Evolutionary conservation across 2,113 vertebrate genomes (phyloP), one percentile per base, ranked within the genome.

Genomic region (Pterocles burchelli): DNA sequence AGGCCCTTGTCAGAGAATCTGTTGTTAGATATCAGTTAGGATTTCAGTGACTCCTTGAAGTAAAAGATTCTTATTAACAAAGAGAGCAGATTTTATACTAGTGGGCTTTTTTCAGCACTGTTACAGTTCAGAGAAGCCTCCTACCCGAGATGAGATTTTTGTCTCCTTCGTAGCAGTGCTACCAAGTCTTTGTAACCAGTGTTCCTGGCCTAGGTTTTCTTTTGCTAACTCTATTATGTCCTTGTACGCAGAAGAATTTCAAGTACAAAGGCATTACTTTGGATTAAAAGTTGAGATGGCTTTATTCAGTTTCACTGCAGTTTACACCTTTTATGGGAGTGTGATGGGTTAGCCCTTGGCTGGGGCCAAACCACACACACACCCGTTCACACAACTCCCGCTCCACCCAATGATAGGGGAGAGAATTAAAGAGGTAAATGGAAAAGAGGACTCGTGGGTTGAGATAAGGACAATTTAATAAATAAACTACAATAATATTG

Each of bases 1-100:
- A 97, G 96, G 93, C 88, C 91, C 95, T 96, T 98, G 96, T 98
- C 94, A 97, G 83, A 79, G 88, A 97, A 90, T 97, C 86, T 96
- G 78, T 95, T 97, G 90, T 82, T 97, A 97, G 88, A 90, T 90
- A 93, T 86, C 31, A 19, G 82, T 93, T 95, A 93, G 87, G 79
- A 96, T 96, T 97, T 97, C 79, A 80, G 76, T 51, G 54, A 66
- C 65, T 97, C 48, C 93, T 95, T 75, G 79, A 95, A 91, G 70
- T 90, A 91, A 96, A 96, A 94, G 52, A 95, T 82, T 96, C 76
- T 78, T 89, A 92, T 86, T 96, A 95, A 93, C 26, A 77, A 89
- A 83, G 10, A 77, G 4, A 89, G 17, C 19, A 59, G 12, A 29
- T 62, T 78, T 66, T n/a, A n/a, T 77, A 54, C 4, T 52, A 36